Base-by-base conservation (phyloP, 2,888 invertebrate species). In the Napeogenes inachia region DNA sequence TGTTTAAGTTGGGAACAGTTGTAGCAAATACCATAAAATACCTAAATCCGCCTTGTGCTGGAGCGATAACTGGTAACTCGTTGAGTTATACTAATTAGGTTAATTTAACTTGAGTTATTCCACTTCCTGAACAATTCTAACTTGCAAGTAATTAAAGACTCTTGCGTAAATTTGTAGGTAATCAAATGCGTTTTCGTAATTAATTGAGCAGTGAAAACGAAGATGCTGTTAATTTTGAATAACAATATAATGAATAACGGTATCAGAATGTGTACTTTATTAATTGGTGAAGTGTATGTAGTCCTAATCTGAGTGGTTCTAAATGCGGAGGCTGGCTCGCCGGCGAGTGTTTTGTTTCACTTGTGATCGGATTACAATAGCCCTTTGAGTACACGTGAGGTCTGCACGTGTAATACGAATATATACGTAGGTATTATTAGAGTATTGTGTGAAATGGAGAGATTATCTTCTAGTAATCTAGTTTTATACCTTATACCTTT, bases 111-210 rank as follows among this genome's bases (percentile, higher is more conserved):
- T 10, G 42, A 42, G 42, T 42, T 42, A 42, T 42, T 42, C 42
- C 8, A 10, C 8, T 12, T 42, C 38, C 38, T 38, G 38, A 38
- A 38, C 38, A 38, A 6, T 38, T 38, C 42, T 42, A 42, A 42
- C 42, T 42, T 42, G 5, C 42, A 10, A 33, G 59, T 62, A n/a
- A 59, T 53, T 56, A 59, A 6, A 42, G 42, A 42, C 42, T 59
- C 42, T 59, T 12, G 38, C 10, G 35, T n/a, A 35, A 59, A 56
- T 56, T 47, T 60, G 21, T 35, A 56, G 56, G 50, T 60, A 56
- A 62, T 62, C 12, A 59, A 56, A 56, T 42, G 10, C 42, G 5
- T 13, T 50, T 13, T 42, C 50, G 45, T 56, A 33, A 59, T 50
- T 56, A 53, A 56, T 35, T 50, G 32, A 59, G 59, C 45, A 47